phyloP scores from a whole-genome alignment of 2,113 vertebrate genomes.

The Dendrocopos noguchii region DNA sequence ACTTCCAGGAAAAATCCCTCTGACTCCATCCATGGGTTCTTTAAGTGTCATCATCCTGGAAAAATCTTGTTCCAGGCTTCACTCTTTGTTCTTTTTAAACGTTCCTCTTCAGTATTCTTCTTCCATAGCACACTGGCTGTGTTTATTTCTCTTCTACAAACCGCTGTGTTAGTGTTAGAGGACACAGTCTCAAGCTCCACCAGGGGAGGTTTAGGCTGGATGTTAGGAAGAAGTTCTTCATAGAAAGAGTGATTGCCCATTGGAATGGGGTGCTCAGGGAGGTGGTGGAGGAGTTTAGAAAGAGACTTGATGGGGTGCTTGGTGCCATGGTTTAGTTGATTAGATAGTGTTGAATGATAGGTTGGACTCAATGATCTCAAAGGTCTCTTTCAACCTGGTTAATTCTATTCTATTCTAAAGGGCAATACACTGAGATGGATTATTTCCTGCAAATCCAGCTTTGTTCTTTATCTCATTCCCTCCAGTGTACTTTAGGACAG shows the following conservation, averaged over 20 bases:
- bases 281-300: no score
- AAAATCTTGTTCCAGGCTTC: constrained; percentile 26
- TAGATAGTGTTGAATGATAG: no score
- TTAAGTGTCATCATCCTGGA: constrained; percentile 40
- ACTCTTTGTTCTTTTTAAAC: constrained; percentile 24
- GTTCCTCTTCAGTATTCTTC: constrained; percentile 26
- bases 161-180: background rate
- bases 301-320: no score
- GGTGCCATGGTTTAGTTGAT: no score
- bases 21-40: constrained; percentile 1
- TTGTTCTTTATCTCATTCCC: constrained; percentile 53
- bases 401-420: background rate
- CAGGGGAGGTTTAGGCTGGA: no score
- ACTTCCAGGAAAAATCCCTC: background rate
- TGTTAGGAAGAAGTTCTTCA: no score
- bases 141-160: constrained; percentile 37
- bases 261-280: no score
- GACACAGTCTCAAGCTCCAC: no score
- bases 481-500: constrained; percentile 24
- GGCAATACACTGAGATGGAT: constrained; percentile 36
- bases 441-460: constrained; percentile 64
- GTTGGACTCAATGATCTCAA: no score
- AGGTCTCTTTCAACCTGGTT: no score
- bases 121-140: constrained; percentile 19
- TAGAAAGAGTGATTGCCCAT: no score